A percentile compares a stretch with the other conserved stretches of the same genome.
Evolutionary conservation across 2,888 invertebrate species (phyloP).

Genomic region (Agrilus biguttatus): DNA sequence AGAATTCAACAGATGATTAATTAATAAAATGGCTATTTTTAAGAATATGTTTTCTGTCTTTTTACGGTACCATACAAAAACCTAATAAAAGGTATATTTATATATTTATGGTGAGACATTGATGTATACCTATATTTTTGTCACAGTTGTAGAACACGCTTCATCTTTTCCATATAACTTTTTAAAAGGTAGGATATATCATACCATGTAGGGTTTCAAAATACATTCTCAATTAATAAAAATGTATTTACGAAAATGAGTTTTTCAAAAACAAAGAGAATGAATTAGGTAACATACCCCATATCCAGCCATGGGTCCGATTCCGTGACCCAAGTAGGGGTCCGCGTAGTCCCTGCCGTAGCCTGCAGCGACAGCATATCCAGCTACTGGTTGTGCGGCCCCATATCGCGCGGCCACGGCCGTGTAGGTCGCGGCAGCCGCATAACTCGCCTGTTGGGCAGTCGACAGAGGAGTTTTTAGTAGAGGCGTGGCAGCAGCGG

Average conservation of each 20-base stretch:
- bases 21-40: no score
- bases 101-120: no score
- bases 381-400: conserved; percentile 58
- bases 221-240: no score
- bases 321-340: conserved; percentile 88
- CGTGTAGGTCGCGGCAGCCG: conserved; percentile 76
- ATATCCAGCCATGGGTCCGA: conserved; percentile 93
- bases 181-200: no score
- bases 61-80: no score
- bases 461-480: conserved; percentile 71
- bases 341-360: conserved; percentile 87
- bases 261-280: neutral
- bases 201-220: no score
- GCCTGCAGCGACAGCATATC: conserved; percentile 58
- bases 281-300: conserved; percentile 53
- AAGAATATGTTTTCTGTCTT: no score
- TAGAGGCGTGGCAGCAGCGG: conserved; percentile 63
- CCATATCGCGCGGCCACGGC: conserved; percentile 75
- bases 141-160: no score
- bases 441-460: conserved; percentile 77
- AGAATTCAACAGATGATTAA: no score
- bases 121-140: no score
- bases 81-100: no score
- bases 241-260: conserved; percentile 5
- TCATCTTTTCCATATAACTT: no score